Percentiles rank a stretch among this genome's conserved stretches.
Evolutionary conservation across 2,113 vertebrate genomes (phyloP).

Genomic region (Platycercus adscitus): DNA sequence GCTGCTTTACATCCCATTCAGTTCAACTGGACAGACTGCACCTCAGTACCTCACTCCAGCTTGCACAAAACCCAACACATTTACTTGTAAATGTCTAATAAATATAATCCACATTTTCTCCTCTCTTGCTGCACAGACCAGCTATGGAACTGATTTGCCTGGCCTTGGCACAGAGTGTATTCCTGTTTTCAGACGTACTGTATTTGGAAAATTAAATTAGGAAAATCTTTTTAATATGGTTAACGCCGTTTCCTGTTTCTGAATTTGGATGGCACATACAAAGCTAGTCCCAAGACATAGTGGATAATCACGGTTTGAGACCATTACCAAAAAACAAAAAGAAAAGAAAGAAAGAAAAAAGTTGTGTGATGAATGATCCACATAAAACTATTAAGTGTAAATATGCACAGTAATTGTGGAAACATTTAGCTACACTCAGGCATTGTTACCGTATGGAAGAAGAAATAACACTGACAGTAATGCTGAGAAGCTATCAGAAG

Average conservation of each 20-base stretch:
- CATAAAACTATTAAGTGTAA: slow-evolving; percentile 1
- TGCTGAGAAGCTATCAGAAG: slow-evolving; percentile 40
- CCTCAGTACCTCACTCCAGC: neutral
- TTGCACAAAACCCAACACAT: neutral
- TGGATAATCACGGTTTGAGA: neutral
- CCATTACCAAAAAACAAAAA: neutral
- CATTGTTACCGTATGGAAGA: neutral
- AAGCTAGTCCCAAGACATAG: neutral
- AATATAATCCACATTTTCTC: neutral
- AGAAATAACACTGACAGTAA: neutral
- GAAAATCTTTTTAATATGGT: slow-evolving; percentile 48
- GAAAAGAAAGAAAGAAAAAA: neutral
- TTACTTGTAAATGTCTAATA: neutral
- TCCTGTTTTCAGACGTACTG: slow-evolving; percentile 12
- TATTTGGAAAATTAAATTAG: slow-evolving; percentile 31
- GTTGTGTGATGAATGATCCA: neutral
- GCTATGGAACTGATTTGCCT: slow-evolving; percentile 18
- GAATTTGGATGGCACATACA: slow-evolving; percentile 23
- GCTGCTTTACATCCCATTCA: neutral
- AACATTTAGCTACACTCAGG: neutral
- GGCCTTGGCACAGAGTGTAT: slow-evolving; percentile 22
- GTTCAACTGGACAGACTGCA: neutral
- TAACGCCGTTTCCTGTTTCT: slow-evolving; percentile 37
- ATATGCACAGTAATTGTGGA: slow-evolving; percentile 4
- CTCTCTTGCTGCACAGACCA: neutral